A percentile compares a stretch with the other conserved stretches of the same genome.
Evolutionary conservation across 2,113 vertebrate genomes (phyloP).

Genomic region (Gallinago media): DNA sequence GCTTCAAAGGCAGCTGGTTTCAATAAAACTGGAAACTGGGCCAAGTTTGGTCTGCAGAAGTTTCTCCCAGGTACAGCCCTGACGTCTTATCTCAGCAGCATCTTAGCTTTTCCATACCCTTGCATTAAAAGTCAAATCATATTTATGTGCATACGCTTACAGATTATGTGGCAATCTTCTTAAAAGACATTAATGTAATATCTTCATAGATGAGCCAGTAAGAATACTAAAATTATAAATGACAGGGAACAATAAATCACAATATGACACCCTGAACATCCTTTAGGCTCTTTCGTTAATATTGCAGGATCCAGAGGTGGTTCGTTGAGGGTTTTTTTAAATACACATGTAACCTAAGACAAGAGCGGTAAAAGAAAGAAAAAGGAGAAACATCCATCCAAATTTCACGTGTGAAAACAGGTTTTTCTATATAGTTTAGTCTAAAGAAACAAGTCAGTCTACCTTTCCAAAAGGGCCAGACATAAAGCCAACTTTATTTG

Average conservation of each 20-base stretch:
- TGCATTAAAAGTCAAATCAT: neutral
- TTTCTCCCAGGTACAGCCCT: constrained; percentile 25
- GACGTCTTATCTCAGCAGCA: neutral
- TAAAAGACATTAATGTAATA: neutral
- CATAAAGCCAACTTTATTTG: neutral
- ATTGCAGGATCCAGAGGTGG: neutral
- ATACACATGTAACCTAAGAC: neutral
- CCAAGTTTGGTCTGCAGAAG: constrained; percentile 11
- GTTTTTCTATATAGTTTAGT: constrained; percentile 23
- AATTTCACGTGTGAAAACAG: neutral
- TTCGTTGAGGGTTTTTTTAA: neutral
- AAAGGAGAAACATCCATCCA: neutral
- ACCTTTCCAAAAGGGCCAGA: neutral
- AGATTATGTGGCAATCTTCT: neutral
- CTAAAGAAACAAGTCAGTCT: neutral
- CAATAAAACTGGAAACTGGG: neutral
- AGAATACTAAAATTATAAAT: neutral
- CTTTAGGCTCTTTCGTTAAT: neutral
- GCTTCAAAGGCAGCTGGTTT: neutral
- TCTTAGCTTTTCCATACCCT: constrained; percentile 2
- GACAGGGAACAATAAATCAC: neutral
- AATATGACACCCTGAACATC: neutral
- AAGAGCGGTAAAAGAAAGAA: neutral
- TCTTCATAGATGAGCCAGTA: neutral
- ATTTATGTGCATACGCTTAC: neutral